These are phyloP conservation scores for Stenoptilia bipunctidactyla DNA, from an alignment of 2,888 invertebrate species.

Conservation along the genomic window DNA sequence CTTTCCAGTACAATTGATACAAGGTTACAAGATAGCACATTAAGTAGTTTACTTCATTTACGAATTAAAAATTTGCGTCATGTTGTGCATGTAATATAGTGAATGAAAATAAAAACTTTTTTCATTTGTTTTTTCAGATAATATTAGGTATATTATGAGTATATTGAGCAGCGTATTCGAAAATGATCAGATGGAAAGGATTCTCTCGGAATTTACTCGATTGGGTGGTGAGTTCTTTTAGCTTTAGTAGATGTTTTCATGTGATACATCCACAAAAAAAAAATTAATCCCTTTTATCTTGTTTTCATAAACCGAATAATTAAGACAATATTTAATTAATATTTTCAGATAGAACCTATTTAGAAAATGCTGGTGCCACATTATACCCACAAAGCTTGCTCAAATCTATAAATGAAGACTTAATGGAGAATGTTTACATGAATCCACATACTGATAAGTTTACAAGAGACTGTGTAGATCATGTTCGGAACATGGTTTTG, in stretches of 20 bases:
- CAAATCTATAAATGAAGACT: slow-evolving; percentile 72
- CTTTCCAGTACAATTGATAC: background rate
- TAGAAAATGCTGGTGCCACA: slow-evolving; percentile 92
- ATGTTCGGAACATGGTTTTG: slow-evolving; percentile 86
- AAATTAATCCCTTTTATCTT: no score
- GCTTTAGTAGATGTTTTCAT: no score
- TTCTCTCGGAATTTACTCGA: slow-evolving; percentile 50
- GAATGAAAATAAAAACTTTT: no score
- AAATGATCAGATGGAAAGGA: slow-evolving; percentile 41
- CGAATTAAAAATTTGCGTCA: no score
- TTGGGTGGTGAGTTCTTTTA: slow-evolving; percentile 46
- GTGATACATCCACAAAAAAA: no score
- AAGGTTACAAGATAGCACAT: background rate
- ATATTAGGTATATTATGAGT: slow-evolving; percentile 26
- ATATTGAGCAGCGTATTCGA: slow-evolving; percentile 49
- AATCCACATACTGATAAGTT: slow-evolving; percentile 92
- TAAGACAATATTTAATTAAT: no score
- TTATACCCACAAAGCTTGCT: slow-evolving; percentile 85
- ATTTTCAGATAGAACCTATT: slow-evolving; percentile 80
- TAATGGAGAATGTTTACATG: slow-evolving; percentile 81
- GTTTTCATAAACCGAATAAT: no score
- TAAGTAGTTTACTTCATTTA: background rate
- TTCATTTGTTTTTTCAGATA: background rate
- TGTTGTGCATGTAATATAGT: no score
- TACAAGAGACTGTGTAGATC: slow-evolving; percentile 88